Conservation (phyloP, 1,140 invertebrate species). For the Lucilia cuprina region DNA sequence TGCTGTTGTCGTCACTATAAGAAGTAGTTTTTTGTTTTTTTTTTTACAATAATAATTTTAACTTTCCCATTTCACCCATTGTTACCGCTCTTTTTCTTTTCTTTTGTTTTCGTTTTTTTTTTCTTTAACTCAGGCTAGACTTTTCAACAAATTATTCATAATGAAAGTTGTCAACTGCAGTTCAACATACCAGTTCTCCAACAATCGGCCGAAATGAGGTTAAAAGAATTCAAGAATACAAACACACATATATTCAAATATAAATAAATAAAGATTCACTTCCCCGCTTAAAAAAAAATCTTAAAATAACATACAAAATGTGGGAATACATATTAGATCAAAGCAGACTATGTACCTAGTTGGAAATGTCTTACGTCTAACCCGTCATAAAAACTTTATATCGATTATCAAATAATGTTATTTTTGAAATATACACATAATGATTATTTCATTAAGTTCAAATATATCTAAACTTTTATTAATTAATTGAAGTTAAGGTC, state of each 20-base stretch:
- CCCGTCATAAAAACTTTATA: too few species aligned
- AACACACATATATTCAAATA: too few species aligned
- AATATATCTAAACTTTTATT: not conserved
- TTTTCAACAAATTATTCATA: not conserved
- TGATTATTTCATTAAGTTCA: too few species aligned
- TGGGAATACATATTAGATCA: too few species aligned
- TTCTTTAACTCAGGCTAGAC: not conserved
- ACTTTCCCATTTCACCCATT: constrained; percentile 6
- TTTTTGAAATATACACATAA: too few species aligned
- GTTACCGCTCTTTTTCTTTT: not conserved
- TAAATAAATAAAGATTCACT: too few species aligned
- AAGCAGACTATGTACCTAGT: too few species aligned
- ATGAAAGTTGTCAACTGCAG: constrained; percentile 17
- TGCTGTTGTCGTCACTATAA: not conserved
- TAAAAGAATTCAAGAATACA: not conserved
- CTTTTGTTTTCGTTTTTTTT: not conserved
- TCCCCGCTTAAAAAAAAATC: too few species aligned
- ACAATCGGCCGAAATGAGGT: not conserved
- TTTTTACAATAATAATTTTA: not conserved
- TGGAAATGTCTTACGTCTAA: too few species aligned
- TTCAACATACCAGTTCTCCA: not conserved
- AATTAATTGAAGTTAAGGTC: not conserved
- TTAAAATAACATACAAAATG: too few species aligned
- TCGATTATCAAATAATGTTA: too few species aligned
- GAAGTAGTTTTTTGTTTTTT: not conserved